Evolutionary conservation across 2,888 invertebrate species (phyloP).

Genomic region (Ypsolopha scabrella): DNA sequence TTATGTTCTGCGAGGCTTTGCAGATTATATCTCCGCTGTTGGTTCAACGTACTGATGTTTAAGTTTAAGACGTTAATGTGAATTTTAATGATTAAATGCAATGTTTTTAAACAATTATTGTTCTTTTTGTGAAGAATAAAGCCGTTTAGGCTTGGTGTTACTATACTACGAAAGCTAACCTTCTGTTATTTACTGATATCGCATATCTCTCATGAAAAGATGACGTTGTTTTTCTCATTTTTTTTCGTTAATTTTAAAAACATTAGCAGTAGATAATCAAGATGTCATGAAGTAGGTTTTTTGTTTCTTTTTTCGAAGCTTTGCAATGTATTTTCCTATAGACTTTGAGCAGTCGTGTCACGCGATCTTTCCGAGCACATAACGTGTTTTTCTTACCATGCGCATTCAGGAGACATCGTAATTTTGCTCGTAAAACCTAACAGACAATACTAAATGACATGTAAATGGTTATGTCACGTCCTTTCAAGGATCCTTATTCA

Average conservation of each 20-base stretch:
- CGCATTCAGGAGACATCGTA: slow-evolving; percentile 12
- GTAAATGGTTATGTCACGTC: slow-evolving; percentile 30
- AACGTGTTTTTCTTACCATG: neutral
- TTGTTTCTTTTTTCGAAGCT: neutral
- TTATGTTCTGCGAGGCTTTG: slow-evolving; percentile 19
- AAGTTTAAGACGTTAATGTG: neutral
- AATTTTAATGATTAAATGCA: slow-evolving; percentile 1
- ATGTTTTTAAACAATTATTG: neutral
- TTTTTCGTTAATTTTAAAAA: too few species aligned
- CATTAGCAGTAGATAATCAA: too few species aligned
- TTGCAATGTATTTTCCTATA: slow-evolving; percentile 14
- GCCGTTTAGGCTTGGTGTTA: too few species aligned
- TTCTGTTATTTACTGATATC: too few species aligned
- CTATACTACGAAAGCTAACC: too few species aligned
- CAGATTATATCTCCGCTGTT: slow-evolving; percentile 30
- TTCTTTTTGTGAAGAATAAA: too few species aligned
- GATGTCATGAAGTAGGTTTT: neutral
- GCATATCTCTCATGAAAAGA: too few species aligned
- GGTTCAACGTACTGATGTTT: slow-evolving; percentile 22
- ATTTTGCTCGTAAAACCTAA: slow-evolving; percentile 27
- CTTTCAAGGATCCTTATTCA: slow-evolving; percentile 22
- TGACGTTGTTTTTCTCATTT: too few species aligned
- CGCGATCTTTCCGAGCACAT: slow-evolving; percentile 24
- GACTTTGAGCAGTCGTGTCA: slow-evolving; percentile 31
- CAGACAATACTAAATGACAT: slow-evolving; percentile 22